Conservation (phyloP, 2,113 vertebrate species). For the Eublepharis macularius region DNA sequence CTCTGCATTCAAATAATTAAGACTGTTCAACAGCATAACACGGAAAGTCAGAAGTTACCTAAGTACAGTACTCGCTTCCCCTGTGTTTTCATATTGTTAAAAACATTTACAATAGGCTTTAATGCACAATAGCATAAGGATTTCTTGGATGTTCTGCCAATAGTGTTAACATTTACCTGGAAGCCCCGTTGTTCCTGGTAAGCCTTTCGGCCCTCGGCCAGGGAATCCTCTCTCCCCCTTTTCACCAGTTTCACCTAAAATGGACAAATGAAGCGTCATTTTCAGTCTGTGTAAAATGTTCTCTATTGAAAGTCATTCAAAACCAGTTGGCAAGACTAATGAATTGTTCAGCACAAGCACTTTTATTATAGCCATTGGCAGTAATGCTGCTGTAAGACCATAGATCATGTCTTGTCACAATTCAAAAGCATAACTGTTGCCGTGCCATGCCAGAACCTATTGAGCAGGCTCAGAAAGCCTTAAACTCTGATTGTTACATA, state of each 20-base stretch:
- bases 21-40: neutral
- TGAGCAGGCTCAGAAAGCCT: neutral
- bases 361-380: neutral
- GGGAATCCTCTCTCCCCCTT: constrained; percentile 89
- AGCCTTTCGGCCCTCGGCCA: constrained; percentile 88
- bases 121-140: neutral
- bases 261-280: constrained; percentile 42
- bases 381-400: neutral
- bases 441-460: neutral
- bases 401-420: neutral
- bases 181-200: constrained; percentile 87
- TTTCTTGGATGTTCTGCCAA: neutral
- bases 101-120: neutral
- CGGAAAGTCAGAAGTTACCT: neutral
- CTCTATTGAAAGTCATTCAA: neutral
- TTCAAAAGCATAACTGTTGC: neutral
- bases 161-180: constrained; percentile 79
- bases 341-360: neutral
- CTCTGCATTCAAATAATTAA: neutral
- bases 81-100: neutral
- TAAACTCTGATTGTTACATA: neutral
- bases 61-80: neutral
- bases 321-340: neutral
- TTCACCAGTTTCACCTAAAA: constrained; percentile 93
- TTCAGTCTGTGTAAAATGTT: neutral